Base-by-base conservation (phyloP, 2,113 vertebrate genomes). In the Hoplias malabaricus region DNA sequence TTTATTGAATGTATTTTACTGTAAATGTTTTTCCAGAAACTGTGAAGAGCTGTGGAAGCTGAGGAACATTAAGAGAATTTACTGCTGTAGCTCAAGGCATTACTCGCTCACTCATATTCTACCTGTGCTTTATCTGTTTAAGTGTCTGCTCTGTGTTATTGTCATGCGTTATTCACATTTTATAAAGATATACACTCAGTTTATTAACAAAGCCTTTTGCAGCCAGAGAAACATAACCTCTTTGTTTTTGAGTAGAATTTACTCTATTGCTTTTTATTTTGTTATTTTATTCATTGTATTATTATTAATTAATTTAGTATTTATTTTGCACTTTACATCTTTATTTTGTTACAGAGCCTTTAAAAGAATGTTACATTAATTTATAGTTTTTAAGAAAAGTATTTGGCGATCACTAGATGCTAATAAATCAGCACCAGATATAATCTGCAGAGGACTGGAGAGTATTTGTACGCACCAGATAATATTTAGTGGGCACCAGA, bases 311-410 rank as follows among this genome's bases (percentile, higher is more conserved):
- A 69, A 75, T 34, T 72, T 71, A 29, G 38, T 56, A 42, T 80
- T 50, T 62, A 78, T 62, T 46, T 71, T 75, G 40, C 76, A 79
- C 29, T 69, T 73, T 59, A 82, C 7, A 76, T 73, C 69, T 76
- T 8, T 76, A 66, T 83, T 78, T 81, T 82, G 80, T 84, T 78
- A 79, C 48, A 36, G n/a, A n/a, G n/a, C n/a, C n/a, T n/a, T n/a
- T 13, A 29, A 23, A 46, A 31, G 80, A 83, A 77, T 80, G 31
- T n/a, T n/a, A n/a, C n/a, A n/a, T n/a, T n/a, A n/a, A n/a, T n/a
- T n/a, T n/a, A n/a, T n/a, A n/a, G n/a, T n/a, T n/a, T n/a, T n/a
- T n/a, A n/a, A n/a, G n/a, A n/a, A n/a, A n/a, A n/a, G n/a, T n/a
- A n/a, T n/a, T n/a, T n/a, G n/a, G n/a, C n/a, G n/a, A n/a, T n/a